Evolutionary conservation across 1,140 invertebrate species (phyloP).

Genomic region (Brachionus paranguensis): DNA sequence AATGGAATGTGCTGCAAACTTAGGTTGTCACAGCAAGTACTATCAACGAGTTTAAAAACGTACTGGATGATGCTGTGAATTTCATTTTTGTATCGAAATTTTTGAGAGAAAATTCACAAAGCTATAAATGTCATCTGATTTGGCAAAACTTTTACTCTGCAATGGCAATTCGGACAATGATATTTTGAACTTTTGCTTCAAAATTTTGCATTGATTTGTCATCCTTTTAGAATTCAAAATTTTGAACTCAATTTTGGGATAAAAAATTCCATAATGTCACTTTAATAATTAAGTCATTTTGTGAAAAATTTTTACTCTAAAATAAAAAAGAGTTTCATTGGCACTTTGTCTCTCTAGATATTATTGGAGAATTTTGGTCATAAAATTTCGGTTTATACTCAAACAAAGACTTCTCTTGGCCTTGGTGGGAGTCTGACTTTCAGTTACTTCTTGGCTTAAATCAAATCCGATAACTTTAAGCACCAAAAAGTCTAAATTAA

Average conservation of each 20-base stretch:
- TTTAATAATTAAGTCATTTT: not conserved
- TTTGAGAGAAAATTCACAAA: no score
- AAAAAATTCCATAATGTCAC: not conserved
- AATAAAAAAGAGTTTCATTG: not conserved
- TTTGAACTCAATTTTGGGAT: not conserved
- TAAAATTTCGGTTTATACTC: no score
- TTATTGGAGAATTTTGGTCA: no score
- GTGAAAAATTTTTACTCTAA: not conserved
- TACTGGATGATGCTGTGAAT: no score
- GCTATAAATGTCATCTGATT: conserved; percentile 45
- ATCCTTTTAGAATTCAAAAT: not conserved
- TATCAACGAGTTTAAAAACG: no score
- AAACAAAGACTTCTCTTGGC: no score
- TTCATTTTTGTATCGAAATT: no score
- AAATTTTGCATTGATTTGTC: conserved; percentile 35
- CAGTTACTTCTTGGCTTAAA: no score
- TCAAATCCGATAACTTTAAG: no score
- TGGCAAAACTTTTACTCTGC: conserved; percentile 48
- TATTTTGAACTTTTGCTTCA: conserved; percentile 45
- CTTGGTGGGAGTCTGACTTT: no score
- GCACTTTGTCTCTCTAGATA: not conserved
- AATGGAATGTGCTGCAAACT: no score
- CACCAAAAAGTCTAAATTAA: not conserved
- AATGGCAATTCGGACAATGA: conserved; percentile 50
- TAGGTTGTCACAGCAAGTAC: no score